These are phyloP conservation scores for Oscheius sp. DNA, from an alignment of 1,140 invertebrate species.

Conservation along the genomic window DNA sequence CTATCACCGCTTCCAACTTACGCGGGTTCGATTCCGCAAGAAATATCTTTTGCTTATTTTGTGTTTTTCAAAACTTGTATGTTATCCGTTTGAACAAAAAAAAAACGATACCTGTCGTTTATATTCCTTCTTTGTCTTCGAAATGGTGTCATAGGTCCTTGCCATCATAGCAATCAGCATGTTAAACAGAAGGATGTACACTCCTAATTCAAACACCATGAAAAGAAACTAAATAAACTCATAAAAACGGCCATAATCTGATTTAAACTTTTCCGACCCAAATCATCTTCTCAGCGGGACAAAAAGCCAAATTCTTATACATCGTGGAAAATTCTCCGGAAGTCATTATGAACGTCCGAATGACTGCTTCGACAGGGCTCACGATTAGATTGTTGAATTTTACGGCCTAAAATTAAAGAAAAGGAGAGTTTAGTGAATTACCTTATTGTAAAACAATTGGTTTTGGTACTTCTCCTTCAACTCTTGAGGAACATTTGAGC, in stretches of 20 bases:
- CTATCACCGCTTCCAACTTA: too few species aligned
- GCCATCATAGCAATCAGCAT: conserved; percentile 99
- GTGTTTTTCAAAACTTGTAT: too few species aligned
- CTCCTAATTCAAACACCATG: conserved; percentile 91
- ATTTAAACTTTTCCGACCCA: conserved; percentile 45
- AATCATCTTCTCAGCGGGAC: conserved; percentile 41
- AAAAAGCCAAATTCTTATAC: conserved; percentile 76
- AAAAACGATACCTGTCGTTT: conserved; percentile 89
- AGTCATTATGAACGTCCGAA: conserved; percentile 97
- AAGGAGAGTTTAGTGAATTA: too few species aligned
- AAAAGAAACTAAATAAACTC: too few species aligned
- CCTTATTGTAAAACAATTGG: too few species aligned
- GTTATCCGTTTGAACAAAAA: too few species aligned
- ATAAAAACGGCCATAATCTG: too few species aligned
- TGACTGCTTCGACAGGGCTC: conserved; percentile 80
- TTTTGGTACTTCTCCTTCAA: too few species aligned
- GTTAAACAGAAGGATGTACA: conserved; percentile 89
- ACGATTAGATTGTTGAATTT: conserved; percentile 61
- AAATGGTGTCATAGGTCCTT: conserved; percentile 92
- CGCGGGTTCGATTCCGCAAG: too few species aligned
- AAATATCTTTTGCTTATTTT: too few species aligned
- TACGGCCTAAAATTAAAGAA: conserved; percentile 7
- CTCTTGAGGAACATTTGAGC: too few species aligned
- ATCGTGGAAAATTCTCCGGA: conserved; percentile 92
- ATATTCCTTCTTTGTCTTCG: conserved; percentile 94